Evolutionary conservation across 2,888 invertebrate genomes (phyloP), one percentile per base, ranked within the genome.

Genomic region (Agrotis ipsilon): DNA sequence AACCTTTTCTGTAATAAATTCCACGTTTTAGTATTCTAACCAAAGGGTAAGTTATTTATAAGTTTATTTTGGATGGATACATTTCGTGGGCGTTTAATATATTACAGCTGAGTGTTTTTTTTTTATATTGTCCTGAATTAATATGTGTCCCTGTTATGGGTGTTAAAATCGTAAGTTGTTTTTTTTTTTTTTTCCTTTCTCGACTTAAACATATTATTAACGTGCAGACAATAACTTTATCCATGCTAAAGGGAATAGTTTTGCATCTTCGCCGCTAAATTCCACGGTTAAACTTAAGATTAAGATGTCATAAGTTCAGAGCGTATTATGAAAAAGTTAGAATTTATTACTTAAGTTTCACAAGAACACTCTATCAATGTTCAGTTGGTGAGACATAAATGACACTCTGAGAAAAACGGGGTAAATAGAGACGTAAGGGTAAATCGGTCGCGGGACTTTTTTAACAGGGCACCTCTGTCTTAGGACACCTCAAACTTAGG

Each of bases 201-300:
- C 39, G 11, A 11, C n/a, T 16, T 49, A 7, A 66, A 66, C 27
- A 13, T 54, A 27, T 18, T 27, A 27, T 54, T 13, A 18, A 18
- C n/a, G 27, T 55, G 27, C 54, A 55, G n/a, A 55, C 27, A 1
- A 32, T 27, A 13, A 55, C n/a, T 9, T 27, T 11, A 9, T 55
- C 2, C 13, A 24, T 49, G 6, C 51, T 18, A 32, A 11, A 18
- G 9, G 7, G 1, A 48, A 54, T 32, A 54, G 24, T 68, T 72
- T 19, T 13, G 18, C 49, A 72, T 58, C 0, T 13, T 39, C 13
- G 19, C n/a, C 39, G 9, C 52, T 78, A 24, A 27, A 61, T 4
- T 18, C 52, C 19, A 21, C 11, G 6, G 21, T 32, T n/a, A 49
- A 78, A 75, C 63, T 79, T 79, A 46, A 59, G 32, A 79, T 75